These are phyloP conservation scores for Hemiprocne comata DNA, from an alignment of 2,113 vertebrate species.

Conservation along the genomic window DNA sequence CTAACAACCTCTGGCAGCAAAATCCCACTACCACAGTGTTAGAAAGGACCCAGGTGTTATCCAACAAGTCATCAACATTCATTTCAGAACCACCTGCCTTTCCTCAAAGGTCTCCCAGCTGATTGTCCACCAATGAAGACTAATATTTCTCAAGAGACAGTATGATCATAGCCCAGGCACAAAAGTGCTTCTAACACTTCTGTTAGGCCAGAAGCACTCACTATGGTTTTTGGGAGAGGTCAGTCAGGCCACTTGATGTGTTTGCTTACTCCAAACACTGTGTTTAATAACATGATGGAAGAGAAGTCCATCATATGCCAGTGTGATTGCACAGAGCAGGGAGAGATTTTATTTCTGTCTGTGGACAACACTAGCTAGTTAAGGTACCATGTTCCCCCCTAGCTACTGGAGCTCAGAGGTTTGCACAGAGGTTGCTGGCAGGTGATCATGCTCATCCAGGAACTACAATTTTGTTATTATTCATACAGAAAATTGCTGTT, in stretches of 20 bases:
- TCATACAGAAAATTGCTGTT: background rate
- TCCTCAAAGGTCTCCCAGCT: background rate
- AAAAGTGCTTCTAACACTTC: background rate
- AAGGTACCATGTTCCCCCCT: background rate
- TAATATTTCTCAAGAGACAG: background rate
- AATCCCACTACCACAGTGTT: too few relatives aligned
- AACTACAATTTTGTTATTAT: background rate
- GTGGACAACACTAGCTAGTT: background rate
- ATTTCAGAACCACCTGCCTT: background rate
- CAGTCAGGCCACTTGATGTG: background rate
- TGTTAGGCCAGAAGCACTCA: background rate
- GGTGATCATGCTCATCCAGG: background rate
- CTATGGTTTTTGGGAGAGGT: background rate
- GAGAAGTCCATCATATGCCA: background rate
- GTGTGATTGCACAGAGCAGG: background rate
- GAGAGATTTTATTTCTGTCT: background rate
- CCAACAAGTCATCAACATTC: background rate
- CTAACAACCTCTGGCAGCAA: accelerated
- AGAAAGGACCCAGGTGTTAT: background rate
- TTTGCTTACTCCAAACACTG: background rate
- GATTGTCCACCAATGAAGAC: background rate
- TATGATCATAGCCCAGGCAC: background rate
- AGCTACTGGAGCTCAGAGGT: background rate
- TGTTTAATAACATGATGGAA: background rate
- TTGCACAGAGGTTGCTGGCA: background rate